These are phyloP conservation scores for Euwallacea similis DNA, from an alignment of 1,140 invertebrate genomes.

Conservation along the genomic window DNA sequence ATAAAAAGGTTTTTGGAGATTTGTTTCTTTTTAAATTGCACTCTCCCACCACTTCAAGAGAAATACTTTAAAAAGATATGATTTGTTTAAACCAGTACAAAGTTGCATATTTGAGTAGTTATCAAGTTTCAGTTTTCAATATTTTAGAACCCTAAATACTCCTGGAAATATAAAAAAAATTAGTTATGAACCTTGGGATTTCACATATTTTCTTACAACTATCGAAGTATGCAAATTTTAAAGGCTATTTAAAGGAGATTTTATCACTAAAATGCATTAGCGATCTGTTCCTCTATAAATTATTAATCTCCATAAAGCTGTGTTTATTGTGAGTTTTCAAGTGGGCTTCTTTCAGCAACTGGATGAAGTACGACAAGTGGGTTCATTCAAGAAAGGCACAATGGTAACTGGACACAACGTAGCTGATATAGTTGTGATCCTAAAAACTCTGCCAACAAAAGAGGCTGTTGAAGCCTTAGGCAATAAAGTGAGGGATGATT, in stretches of 20 bases:
- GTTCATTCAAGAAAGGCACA: constrained; percentile 97
- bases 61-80: no score
- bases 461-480: constrained; percentile 91
- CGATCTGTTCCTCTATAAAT: no score
- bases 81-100: no score
- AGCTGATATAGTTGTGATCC: constrained; percentile 95
- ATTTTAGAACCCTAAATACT: no score
- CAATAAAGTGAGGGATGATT: constrained; percentile 83
- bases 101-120: no score
- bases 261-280: not conserved
- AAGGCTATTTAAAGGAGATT: not conserved
- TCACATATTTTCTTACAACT: no score
- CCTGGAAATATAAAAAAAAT: no score
- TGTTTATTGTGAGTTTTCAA: no score
- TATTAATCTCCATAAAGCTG: not conserved
- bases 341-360: constrained; percentile 71
- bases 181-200: no score
- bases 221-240: not conserved
- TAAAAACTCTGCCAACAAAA: constrained; percentile 96
- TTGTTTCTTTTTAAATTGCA: no score
- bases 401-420: constrained; percentile 95
- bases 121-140: no score
- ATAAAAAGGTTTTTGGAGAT: not conserved
- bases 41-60: no score
- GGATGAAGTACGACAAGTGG: constrained; percentile 93